Base-by-base conservation (phyloP, 2,888 invertebrate species). In the Metopia argyrocephala region DNA sequence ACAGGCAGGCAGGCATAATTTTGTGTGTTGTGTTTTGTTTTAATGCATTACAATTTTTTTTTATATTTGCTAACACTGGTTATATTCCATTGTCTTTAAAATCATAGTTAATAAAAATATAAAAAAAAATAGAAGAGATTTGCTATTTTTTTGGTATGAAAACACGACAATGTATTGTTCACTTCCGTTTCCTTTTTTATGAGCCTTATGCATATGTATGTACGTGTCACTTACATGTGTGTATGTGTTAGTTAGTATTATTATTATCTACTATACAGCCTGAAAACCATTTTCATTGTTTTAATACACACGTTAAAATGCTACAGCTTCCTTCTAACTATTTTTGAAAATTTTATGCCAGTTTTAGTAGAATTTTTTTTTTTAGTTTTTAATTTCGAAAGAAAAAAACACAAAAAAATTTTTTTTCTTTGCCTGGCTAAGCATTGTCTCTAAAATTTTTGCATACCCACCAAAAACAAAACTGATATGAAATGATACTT, bases 141-240 rank as follows among this genome's bases (percentile, higher is more conserved):
- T 7, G 0, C 15, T 38, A 12, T 38, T 12, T 38, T 38, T 38
- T 38, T 38, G 38, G 20, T 20, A 57, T 50, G 48, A 65, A 68
- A 68, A 76, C 76, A 73, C 57, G 76, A 73, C 66, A 76, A 80
- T 80, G 80, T 76, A 80, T 80, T 80, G 80, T 68, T 80, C 46
- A 73, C 68, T 80, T 80, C 80, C 80, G 80, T 69, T 80, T 80
- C 80, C 80, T 71, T 64, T 66, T 76, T 76, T 80, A 80, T 69
- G 76, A 68, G 64, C 48, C 52, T 62, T 18, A 18, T n/a, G 20
- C 65, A 52, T 38, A 1, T 18, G 20, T 48, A 18, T 46, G 20
- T 18, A 65, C 46, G 38, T 38, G n/a, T n/a, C n/a, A 62, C 27
- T 46, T 23, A 48, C 1, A 3, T 5, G 23, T 18, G 38, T n/a